Evolutionary conservation across 2,797 vertebrate genomes (phyloP).

Genomic region (Clarias platycephalus): DNA sequence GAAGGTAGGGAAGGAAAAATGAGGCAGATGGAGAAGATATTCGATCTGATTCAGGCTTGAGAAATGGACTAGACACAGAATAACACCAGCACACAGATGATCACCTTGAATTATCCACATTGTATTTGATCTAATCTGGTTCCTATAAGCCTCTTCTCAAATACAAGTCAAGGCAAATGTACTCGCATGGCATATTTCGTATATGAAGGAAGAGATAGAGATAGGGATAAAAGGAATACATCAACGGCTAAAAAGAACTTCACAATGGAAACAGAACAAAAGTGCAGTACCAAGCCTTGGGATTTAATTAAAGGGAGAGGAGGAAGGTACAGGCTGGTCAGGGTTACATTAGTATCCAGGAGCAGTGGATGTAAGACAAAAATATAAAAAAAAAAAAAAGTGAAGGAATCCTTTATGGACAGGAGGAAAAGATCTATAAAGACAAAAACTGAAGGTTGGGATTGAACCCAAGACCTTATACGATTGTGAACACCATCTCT

Average conservation of each 20-base stretch:
- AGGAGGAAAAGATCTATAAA: not conserved
- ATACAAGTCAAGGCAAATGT: not conserved
- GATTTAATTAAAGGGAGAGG: slow-evolving; percentile 5
- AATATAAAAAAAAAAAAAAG: not conserved
- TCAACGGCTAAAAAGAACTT: not conserved
- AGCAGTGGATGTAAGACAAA: not conserved
- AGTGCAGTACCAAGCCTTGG: not conserved
- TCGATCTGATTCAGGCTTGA: not conserved
- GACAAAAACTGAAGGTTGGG: not conserved
- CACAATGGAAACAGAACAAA: not conserved
- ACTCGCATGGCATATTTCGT: not conserved
- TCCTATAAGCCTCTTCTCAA: not conserved
- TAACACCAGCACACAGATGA: not conserved
- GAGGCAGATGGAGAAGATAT: not conserved
- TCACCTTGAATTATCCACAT: not conserved
- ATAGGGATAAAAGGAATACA: not conserved
- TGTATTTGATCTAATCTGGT: not conserved
- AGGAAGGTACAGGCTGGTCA: not conserved
- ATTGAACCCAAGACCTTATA: not conserved
- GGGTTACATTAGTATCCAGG: too few relatives aligned
- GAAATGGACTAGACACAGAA: not conserved
- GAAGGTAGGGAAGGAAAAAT: not conserved
- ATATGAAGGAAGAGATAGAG: not conserved
- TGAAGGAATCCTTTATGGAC: not conserved
- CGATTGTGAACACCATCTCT: not conserved